phyloP scores from a whole-genome alignment of 2,113 vertebrate genomes.

The Epinephelus moara region DNA sequence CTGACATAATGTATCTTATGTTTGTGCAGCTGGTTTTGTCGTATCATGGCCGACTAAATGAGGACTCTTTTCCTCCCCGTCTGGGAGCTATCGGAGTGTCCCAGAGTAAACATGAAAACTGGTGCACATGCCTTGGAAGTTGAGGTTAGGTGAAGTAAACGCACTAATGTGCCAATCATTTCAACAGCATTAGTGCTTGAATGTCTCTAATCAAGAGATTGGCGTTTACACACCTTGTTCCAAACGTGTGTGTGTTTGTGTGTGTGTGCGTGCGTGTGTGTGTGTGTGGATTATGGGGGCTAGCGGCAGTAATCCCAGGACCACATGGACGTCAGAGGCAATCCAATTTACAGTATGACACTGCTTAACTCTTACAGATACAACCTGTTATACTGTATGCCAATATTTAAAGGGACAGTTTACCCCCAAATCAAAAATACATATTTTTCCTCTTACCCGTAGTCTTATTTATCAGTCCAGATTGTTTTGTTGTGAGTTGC shows the following conservation, averaged over 20 bases:
- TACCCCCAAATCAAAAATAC: too few species aligned
- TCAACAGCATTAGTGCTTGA: slow-evolving; percentile 61
- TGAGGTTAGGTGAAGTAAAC: slow-evolving; percentile 65
- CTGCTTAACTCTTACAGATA: slow-evolving; percentile 51
- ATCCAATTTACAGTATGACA: slow-evolving; percentile 74
- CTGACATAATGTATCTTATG: slow-evolving; percentile 56
- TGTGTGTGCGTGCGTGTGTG: not conserved
- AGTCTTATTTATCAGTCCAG: too few species aligned
- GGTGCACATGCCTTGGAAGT: slow-evolving; percentile 37
- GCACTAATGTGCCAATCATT: slow-evolving; percentile 66
- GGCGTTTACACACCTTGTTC: slow-evolving; percentile 53
- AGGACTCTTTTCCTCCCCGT: slow-evolving; percentile 29
- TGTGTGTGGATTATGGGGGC: slow-evolving; percentile 67
- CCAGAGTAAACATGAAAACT: slow-evolving; percentile 56
- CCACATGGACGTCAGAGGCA: slow-evolving; percentile 73
- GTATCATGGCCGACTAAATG: slow-evolving; percentile 48
- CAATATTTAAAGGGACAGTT: slow-evolving; percentile 4
- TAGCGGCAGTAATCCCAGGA: slow-evolving; percentile 59
- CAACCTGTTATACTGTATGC: slow-evolving; percentile 36
- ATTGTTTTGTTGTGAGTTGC: too few species aligned
- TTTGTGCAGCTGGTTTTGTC: slow-evolving; percentile 70
- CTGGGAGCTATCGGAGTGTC: slow-evolving; percentile 27
- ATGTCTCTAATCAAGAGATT: slow-evolving; percentile 58
- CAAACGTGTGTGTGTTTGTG: slow-evolving; percentile 38
- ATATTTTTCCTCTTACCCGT: too few species aligned